Conservation (phyloP, 2,797 vertebrate species). For the Gymnoscopelus braueri region DNA sequence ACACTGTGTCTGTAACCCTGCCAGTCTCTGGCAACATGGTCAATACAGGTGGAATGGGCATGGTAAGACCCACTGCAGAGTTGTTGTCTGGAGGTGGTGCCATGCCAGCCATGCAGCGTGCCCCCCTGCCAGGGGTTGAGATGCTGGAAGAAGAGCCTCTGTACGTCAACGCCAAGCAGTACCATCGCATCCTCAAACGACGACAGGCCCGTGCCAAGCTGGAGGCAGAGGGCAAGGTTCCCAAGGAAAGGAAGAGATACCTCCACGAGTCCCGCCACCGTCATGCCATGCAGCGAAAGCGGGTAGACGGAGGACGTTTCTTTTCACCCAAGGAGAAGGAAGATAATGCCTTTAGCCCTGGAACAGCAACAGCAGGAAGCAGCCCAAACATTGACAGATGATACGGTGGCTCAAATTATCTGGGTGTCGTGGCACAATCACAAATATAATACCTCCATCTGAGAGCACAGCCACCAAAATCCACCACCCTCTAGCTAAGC, state of each 20-base stretch:
- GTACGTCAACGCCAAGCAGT: slow-evolving; percentile 87
- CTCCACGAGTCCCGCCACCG: slow-evolving; percentile 96
- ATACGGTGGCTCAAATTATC: slow-evolving; percentile 95
- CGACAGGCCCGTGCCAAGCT: slow-evolving; percentile 94
- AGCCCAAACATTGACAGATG: slow-evolving; percentile 85
- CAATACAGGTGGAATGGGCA: slow-evolving; percentile 98
- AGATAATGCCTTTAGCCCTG: slow-evolving; percentile 73
- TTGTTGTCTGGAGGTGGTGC: slow-evolving; percentile 95
- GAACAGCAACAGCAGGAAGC: slow-evolving; percentile 84
- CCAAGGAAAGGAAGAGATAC: slow-evolving; percentile 99
- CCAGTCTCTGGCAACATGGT: slow-evolving; percentile 94
- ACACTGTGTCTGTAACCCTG: slow-evolving; percentile 97
- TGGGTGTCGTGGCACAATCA: slow-evolving; percentile 86
- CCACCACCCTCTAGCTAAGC: slow-evolving; percentile 48
- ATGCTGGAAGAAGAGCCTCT: slow-evolving; percentile 98
- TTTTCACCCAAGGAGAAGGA: slow-evolving; percentile 97
- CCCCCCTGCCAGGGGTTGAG: slow-evolving; percentile 95
- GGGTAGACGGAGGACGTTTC: slow-evolving; percentile 95
- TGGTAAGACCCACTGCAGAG: slow-evolving; percentile 87
- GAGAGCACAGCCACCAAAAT: slow-evolving; percentile 48
- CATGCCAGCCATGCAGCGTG: slow-evolving; percentile 94
- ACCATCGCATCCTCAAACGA: slow-evolving; percentile 92
- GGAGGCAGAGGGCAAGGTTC: slow-evolving; percentile 97
- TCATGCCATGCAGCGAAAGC: slow-evolving; percentile 96
- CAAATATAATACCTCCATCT: slow-evolving; percentile 21